Evolutionary conservation across 2,113 vertebrate genomes (phyloP), one percentile per base, ranked within the genome.

Genomic region (Dipodomys spectabilis): DNA sequence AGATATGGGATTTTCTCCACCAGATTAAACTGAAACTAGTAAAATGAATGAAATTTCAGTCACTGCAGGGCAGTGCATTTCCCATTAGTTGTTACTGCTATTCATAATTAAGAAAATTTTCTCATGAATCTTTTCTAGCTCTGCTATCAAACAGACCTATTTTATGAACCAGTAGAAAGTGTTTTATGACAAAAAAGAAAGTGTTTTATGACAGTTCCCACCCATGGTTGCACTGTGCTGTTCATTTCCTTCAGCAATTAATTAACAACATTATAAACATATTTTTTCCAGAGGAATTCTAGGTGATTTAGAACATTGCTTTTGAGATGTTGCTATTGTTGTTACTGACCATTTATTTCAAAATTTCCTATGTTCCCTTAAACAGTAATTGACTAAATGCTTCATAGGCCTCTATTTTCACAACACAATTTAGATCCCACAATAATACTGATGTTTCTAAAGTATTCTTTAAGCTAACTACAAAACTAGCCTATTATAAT

Each of bases 41-140:
- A 92, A 75, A 57, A 0, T 28, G 78, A 86, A 72, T 71, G 85
- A 90, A 81, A 87, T 96, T 95, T 82, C 86, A 75, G 65, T 57
- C 78, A 74, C 62, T 25, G 18, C 39, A 84, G 90, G 92, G 49
- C 82, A 71, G 49, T 81, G 64, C 57, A 73, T 32, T 85, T 83
- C 82, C 75, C 71, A 75, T 71, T 60, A 92, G 81, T 86, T 87
- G 85, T 49, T 77, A 79, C 28, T 86, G 44, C 87, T 84, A 87
- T 89, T 91, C 77, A 94, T 74, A 90, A 74, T 83, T 88, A 57
- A 68, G 60, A 12, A 62, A 69, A 69, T 6, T 5, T 77, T 67
- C 83, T 77, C 6, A 1, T 16, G 30, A 64, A 57, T 16, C 25
- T 53, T 79, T 39, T 45, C 39, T 57, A 64, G 53, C n/a, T 32